Conservation (phyloP, 2,797 vertebrate species). For the Iguana delicatissima region DNA sequence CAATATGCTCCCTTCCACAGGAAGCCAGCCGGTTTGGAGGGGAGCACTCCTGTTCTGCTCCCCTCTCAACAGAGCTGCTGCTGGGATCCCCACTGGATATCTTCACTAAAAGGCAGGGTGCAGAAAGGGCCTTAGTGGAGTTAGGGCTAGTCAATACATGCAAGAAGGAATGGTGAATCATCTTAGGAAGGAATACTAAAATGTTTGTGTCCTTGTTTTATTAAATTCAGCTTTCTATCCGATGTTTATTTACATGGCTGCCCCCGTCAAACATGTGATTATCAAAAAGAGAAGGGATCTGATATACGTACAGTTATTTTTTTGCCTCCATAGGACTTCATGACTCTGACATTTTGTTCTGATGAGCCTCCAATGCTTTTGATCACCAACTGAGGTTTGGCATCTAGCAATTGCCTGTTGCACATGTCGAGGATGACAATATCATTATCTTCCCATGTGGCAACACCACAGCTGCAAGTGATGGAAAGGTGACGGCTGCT, state of each 20-base stretch:
- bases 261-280: not conserved
- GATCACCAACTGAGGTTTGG: slow-evolving; percentile 77
- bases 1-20: too few species aligned
- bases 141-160: not conserved
- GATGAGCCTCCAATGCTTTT: slow-evolving; percentile 54
- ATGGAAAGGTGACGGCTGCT: slow-evolving; percentile 76
- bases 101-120: too few species aligned
- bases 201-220: too few species aligned
- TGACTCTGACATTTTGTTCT: slow-evolving; percentile 74
- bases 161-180: not conserved
- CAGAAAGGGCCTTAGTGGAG: not conserved
- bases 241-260: not conserved
- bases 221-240: not conserved
- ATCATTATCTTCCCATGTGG: slow-evolving; percentile 77
- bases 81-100: too few species aligned
- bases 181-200: not conserved
- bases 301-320: slow-evolving; percentile 85
- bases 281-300: not conserved
- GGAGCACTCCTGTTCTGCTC: too few species aligned
- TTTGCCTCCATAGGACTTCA: slow-evolving; percentile 84
- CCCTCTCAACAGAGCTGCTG: too few species aligned
- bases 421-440: slow-evolving; percentile 84
- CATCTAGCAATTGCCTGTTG: slow-evolving; percentile 78
- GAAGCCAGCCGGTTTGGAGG: too few species aligned
- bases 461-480: slow-evolving; percentile 81